Evolutionary conservation across 1,140 invertebrate species (phyloP), one percentile per base, ranked within the genome.

Genomic region (Drosophila pseudoobscura): DNA sequence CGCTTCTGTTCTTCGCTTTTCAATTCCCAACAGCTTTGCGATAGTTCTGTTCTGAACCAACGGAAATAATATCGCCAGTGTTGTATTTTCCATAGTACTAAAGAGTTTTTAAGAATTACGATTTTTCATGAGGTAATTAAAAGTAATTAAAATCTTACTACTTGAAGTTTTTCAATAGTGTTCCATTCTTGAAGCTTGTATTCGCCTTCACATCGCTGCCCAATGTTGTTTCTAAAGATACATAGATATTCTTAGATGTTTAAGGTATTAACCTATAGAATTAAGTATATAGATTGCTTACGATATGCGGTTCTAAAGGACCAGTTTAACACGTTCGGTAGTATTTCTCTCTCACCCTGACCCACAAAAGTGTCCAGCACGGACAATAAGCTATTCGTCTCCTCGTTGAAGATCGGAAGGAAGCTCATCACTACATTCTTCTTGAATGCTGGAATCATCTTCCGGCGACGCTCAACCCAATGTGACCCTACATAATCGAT

Each of bases 371-470:
- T 26, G 45, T 84, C 61, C 17, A 90, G 13, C 3, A 60, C 26
- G 3, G 54, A 43, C 0, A 89, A 7, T 1, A 90, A n/a, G 0
- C 1, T 35, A 15, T 54, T 52, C 6, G 60, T 47, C 35, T 87
- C 76, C 2, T 47, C 13, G 53, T 90, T 90, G 29, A 90, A 90
- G 0, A 71, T 75, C 2, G 76, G 66, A 11, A 88, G 22, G 39
- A 90, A 90, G 51, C 80, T 84, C 0, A 80, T 45, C 8, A 90
- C 24, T 6, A 71, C 49, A 58, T 73, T 84, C 2, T 84, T 64
- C 2, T 51, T 66, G 41, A 90, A 89, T 4, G 77, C 52, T 0
- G 51, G 55, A 73, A 84, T 90, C n/a, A 90, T 24, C 3, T 63
- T 29, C 55, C 69, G 83, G 20, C 88, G 76, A 49, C 77, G 74